phyloP scores from a whole-genome alignment of 2,113 vertebrate species.

The Anthoscopus minutus region DNA sequence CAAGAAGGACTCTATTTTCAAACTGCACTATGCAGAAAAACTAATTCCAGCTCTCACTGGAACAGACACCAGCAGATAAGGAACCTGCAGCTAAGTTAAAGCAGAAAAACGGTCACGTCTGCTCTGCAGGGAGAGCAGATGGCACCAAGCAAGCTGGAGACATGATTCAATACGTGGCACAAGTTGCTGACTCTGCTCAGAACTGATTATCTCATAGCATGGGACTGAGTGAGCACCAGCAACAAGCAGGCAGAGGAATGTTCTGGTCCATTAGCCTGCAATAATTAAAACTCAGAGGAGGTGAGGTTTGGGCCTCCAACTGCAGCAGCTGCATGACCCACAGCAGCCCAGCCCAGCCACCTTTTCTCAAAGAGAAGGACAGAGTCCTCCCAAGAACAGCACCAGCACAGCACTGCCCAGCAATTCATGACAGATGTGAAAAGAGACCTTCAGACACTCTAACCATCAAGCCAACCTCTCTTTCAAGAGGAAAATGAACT shows the following conservation, averaged over 20 bases:
- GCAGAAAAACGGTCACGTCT: background rate
- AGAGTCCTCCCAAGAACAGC: background rate
- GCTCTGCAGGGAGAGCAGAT: background rate
- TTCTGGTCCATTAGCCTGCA: background rate
- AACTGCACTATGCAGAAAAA: background rate
- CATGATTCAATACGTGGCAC: fast-evolving
- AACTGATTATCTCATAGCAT: background rate
- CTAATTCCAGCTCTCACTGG: background rate
- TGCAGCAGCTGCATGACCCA: background rate
- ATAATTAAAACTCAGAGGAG: background rate
- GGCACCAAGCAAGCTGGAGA: background rate
- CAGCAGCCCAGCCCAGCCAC: background rate
- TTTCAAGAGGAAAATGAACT: background rate
- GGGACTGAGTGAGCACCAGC: background rate
- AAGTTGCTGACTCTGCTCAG: background rate
- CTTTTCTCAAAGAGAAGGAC: background rate
- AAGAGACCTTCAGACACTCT: background rate
- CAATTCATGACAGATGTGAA: fast-evolving
- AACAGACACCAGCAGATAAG: background rate
- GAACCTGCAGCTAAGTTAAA: background rate
- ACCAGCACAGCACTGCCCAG: background rate
- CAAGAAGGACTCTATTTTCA: background rate
- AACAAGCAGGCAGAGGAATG: background rate
- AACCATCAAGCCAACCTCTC: background rate
- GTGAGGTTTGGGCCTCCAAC: background rate